phyloP scores from a whole-genome alignment of 1,140 invertebrate genomes.

The Drosophila leontia region DNA sequence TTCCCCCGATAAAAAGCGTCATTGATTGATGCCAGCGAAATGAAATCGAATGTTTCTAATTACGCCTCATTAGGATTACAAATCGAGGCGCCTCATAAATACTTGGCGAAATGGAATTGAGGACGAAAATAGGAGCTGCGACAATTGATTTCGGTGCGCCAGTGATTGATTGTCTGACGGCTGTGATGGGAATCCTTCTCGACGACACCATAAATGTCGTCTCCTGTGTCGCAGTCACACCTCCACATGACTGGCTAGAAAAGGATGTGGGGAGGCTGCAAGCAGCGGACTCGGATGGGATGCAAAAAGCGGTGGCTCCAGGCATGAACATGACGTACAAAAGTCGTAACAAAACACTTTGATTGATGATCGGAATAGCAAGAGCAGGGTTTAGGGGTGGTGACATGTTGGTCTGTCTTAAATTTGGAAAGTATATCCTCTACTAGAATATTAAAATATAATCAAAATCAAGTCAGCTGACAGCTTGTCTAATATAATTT shows the following conservation, averaged over 20 bases:
- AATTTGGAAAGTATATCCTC: neutral
- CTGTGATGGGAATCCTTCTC: conserved; percentile 53
- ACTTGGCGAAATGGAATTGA: conserved; percentile 70
- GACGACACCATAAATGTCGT: conserved; percentile 79
- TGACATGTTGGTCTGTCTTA: conserved; percentile 10
- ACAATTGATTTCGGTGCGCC: conserved; percentile 61
- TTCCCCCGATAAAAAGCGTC: conserved; percentile 36
- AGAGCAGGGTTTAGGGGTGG: conserved; percentile 21
- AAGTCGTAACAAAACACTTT: conserved; percentile 82
- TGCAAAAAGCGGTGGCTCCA: conserved; percentile 35
- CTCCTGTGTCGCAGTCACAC: conserved; percentile 74
- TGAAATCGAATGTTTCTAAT: conserved; percentile 76
- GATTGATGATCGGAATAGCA: conserved; percentile 76
- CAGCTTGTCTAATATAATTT: no score
- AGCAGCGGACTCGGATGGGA: conserved; percentile 20
- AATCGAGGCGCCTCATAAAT: conserved; percentile 66
- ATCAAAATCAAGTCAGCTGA: no score
- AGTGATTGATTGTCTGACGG: conserved; percentile 78
- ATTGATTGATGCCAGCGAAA: conserved; percentile 65
- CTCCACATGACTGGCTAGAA: conserved; percentile 34
- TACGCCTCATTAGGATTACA: conserved; percentile 74
- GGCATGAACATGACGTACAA: conserved; percentile 73
- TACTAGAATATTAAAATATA: neutral
- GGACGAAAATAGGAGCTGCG: conserved; percentile 62
- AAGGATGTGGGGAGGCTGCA: conserved; percentile 5